phyloP scores from a whole-genome alignment of 2,797 vertebrate species.

The Sarcoramphus papa region DNA sequence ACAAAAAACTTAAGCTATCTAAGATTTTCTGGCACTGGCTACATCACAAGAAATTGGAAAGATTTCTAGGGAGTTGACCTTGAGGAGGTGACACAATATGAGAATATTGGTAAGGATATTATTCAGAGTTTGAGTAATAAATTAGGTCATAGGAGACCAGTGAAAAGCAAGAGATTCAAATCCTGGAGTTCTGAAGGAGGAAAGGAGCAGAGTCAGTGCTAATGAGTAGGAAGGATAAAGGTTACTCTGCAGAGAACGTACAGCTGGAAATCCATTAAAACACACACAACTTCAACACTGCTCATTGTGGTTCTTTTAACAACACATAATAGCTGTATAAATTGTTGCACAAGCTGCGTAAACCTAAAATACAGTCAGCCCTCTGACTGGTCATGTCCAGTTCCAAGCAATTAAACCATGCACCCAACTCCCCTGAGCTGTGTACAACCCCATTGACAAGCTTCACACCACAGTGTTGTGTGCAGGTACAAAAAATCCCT shows the following conservation, averaged over 20 bases:
- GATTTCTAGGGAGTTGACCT: conserved; percentile 22
- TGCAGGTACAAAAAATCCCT: neutral
- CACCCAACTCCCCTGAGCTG: neutral
- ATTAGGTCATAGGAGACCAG: conserved; percentile 25
- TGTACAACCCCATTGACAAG: neutral
- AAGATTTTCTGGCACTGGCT: neutral
- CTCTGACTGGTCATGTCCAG: neutral
- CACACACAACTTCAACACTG: neutral
- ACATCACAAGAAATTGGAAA: neutral
- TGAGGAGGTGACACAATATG: neutral
- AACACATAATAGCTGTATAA: neutral
- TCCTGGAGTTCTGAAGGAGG: neutral
- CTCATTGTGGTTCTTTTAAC: neutral
- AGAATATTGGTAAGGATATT: neutral
- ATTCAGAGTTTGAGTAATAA: conserved; percentile 26
- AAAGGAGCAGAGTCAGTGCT: neutral
- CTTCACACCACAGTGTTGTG: neutral
- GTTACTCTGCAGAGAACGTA: neutral
- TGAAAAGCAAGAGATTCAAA: conserved; percentile 20
- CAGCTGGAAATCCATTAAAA: neutral
- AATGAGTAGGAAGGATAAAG: neutral
- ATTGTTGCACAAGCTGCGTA: neutral
- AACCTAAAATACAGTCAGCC: neutral
- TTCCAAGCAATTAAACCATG: neutral
- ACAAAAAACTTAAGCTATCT: neutral